A percentile compares a stretch with the other conserved stretches of the same genome.
phyloP scores from a whole-genome alignment of 2,113 vertebrate species.

The Aspidoscelis tigris region DNA sequence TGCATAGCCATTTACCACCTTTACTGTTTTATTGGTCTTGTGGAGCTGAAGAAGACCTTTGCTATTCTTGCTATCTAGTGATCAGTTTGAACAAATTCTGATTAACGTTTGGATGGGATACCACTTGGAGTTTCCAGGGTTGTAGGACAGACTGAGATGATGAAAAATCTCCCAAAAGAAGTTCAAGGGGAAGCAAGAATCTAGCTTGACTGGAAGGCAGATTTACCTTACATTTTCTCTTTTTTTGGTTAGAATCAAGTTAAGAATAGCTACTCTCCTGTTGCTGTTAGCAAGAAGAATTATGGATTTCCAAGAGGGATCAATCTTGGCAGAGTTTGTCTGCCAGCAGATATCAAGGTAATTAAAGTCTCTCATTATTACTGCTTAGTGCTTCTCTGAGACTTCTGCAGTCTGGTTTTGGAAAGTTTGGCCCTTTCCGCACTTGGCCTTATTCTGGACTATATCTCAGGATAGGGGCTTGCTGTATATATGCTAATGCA shows the following conservation, averaged over 20 bases:
- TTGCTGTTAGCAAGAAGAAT: neutral
- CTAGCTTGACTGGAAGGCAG: neutral
- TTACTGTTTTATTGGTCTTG: no score
- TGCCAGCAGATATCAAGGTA: neutral
- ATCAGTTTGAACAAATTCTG: no score
- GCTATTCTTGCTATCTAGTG: no score
- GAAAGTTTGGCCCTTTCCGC: neutral
- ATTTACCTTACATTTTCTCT: neutral
- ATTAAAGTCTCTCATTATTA: neutral
- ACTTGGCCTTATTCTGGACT: no score
- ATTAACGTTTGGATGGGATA: no score
- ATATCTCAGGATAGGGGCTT: no score
- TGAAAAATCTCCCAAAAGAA: neutral
- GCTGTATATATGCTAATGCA: no score
- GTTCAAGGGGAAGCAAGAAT: neutral
- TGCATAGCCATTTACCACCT: no score
- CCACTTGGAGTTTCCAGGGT: no score
- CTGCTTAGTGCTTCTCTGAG: neutral
- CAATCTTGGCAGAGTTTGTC: neutral
- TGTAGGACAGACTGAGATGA: no score
- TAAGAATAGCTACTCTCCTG: neutral
- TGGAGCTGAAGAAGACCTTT: no score
- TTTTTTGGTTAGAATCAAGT: neutral
- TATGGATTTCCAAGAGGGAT: neutral
- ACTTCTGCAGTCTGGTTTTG: neutral